Evolutionary conservation across 1,140 invertebrate genomes (phyloP), one percentile per base, ranked within the genome.

Genomic region (Diachasmimorpha longicaudata): DNA sequence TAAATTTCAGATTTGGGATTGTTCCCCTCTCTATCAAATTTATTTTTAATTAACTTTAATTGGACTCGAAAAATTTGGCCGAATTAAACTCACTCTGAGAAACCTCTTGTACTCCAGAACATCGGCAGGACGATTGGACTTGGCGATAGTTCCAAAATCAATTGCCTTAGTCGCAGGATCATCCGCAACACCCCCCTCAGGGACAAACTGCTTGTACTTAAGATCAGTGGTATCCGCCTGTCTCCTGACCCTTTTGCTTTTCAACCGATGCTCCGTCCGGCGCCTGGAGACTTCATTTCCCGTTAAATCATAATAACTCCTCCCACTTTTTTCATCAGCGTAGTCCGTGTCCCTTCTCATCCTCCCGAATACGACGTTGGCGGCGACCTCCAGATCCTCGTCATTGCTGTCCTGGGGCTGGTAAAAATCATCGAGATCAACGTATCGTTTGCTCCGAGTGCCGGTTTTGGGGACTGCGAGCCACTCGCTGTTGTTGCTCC

Each of bases 401-500:
- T 81, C 69, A 6, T 84, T 79, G 36, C 73, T 76, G 3, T 75
- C 69, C 13, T 21, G 44, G 77, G 42, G 13, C 52, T 66, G 67
- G 63, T 83, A 83, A 16, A 77, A 81, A 11, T 82, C 79, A 0
- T 81, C 74, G 1, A 79, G 8, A 39, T 76, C 73, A 0, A 76
- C 25, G 39, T 58, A 78, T 42, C 77, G 71, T 63, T 74, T 79
- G 72, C 86, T 88, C 73, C 84, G 90, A 19, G 78, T 73, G 11
- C 25, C 42, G 5, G 44, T 19, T 23, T 68, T 21, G 0, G 85
- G 85, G 4, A 82, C 75, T 31, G 77, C 81, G 16, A 94, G 85
- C 44, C 87, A 85, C 76, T 88, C 90, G 39, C 92, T 90, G 21
- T 91, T 89, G 88, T 99, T 98, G 66, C 91, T 90, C 2, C 91